phyloP scores from a whole-genome alignment of 1,140 invertebrate genomes.

The Aphaenogaster rudis region DNA sequence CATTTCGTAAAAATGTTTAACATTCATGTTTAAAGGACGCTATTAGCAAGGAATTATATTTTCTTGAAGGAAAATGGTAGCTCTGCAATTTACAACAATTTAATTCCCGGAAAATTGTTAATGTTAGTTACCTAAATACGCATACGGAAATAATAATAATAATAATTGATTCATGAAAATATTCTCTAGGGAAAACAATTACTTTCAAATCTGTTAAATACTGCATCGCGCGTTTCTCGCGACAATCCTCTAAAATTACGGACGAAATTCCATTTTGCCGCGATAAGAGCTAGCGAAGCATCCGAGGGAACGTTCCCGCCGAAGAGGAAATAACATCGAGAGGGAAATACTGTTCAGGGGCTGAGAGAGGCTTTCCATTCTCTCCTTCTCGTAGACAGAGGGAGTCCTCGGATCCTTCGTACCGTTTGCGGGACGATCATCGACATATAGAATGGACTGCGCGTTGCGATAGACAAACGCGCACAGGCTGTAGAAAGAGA shows the following conservation, averaged over 20 bases:
- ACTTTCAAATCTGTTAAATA: neutral
- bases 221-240: neutral
- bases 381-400: neutral
- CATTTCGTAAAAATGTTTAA: neutral
- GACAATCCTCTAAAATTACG: neutral
- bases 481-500: too few relatives aligned
- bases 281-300: neutral
- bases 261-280: slow-evolving; percentile 7
- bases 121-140: neutral
- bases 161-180: neutral
- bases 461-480: too few relatives aligned
- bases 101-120: neutral
- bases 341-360: slow-evolving; percentile 33
- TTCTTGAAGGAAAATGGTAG: neutral
- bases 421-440: neutral
- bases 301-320: neutral
- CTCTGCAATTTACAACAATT: neutral
- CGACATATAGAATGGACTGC: too few relatives aligned
- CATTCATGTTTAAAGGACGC: neutral
- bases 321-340: slow-evolving; percentile 36
- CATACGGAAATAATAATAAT: neutral
- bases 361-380: neutral
- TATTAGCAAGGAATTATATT: neutral
- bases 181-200: neutral
- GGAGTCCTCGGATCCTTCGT: neutral